phyloP scores from a whole-genome alignment of 2,113 vertebrate species.

The Macquaria australasica region DNA sequence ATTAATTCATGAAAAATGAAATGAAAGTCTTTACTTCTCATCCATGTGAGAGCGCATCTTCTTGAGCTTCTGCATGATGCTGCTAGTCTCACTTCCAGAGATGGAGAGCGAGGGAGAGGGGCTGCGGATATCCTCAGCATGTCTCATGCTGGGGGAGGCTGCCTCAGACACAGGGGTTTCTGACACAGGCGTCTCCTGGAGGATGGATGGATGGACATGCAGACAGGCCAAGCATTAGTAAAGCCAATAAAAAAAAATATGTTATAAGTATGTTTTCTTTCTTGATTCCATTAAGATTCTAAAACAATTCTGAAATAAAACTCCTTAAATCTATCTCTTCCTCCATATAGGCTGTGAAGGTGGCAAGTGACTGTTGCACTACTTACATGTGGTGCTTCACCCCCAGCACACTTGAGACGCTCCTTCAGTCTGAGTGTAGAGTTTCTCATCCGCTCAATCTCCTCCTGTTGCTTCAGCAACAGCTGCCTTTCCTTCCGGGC shows the following conservation, averaged over 20 bases:
- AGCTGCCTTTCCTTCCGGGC: constrained; percentile 96
- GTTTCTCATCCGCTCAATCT: constrained; percentile 94
- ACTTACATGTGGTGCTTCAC: constrained; percentile 83
- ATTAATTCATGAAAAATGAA: neutral
- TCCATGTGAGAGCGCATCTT: constrained; percentile 98
- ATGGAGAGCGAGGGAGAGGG: constrained; percentile 91
- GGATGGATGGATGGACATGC: neutral
- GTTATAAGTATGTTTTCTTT: neutral
- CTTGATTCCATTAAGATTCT: neutral
- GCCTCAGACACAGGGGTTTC: constrained; percentile 79
- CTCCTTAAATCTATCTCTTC: neutral
- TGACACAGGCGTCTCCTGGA: constrained; percentile 86
- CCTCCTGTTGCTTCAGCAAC: constrained; percentile 95
- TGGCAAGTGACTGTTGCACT: constrained; percentile 20
- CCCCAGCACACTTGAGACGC: constrained; percentile 91
- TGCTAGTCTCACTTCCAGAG: constrained; percentile 97
- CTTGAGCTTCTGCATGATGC: constrained; percentile 99
- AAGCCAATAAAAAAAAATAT: neutral
- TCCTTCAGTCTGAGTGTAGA: constrained; percentile 94
- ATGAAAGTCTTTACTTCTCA: constrained; percentile 90
- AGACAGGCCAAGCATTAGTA: neutral
- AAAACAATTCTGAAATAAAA: neutral
- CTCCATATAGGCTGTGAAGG: neutral
- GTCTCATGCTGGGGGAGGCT: constrained; percentile 80
- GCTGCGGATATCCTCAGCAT: constrained; percentile 89